Conservation (phyloP, 2,888 invertebrate genomes). For the Cylloceria caligata region DNA sequence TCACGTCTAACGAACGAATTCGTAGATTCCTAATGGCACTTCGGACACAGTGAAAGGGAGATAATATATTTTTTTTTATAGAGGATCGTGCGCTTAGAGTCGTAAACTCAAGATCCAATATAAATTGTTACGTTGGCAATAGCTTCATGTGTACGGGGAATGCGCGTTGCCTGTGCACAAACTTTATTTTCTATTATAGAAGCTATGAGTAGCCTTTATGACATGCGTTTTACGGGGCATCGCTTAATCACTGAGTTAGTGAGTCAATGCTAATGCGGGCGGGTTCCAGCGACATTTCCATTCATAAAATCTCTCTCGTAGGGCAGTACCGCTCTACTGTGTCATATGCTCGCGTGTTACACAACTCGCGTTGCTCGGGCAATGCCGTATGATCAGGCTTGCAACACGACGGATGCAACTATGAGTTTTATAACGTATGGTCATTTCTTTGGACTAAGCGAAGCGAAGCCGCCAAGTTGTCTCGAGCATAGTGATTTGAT, state of each 20-base stretch:
- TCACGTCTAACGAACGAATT: conserved; percentile 42
- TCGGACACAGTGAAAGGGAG: conserved; percentile 29
- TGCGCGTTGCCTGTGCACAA: conserved; percentile 9
- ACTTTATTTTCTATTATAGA: conserved; percentile 23
- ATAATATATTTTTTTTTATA: not conserved
- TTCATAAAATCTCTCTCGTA: conserved; percentile 52
- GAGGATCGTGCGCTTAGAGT: not conserved
- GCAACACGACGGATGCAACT: conserved; percentile 49
- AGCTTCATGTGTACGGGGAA: conserved; percentile 3
- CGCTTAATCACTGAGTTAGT: conserved; percentile 57
- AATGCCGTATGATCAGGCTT: conserved; percentile 42
- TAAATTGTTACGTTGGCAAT: conserved; percentile 35
- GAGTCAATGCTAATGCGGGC: conserved; percentile 58
- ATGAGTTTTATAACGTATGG: conserved; percentile 24
- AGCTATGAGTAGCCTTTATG: conserved; percentile 14
- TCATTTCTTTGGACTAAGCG: conserved; percentile 28
- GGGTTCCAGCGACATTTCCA: conserved; percentile 47
- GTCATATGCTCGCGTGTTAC: conserved; percentile 31
- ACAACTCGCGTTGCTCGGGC: conserved; percentile 25
- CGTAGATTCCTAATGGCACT: conserved; percentile 16
- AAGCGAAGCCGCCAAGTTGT: conserved; percentile 31
- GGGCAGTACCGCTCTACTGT: conserved; percentile 6
- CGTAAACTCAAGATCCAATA: conserved; percentile 43
- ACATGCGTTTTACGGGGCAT: conserved; percentile 53
- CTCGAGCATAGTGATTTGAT: conserved; percentile 26